A percentile compares a stretch with the other conserved stretches of the same genome.
These are phyloP conservation scores for Sinodicranocentrus sp. DNA, from an alignment of 2,888 invertebrate genomes.

Conservation along the genomic window DNA sequence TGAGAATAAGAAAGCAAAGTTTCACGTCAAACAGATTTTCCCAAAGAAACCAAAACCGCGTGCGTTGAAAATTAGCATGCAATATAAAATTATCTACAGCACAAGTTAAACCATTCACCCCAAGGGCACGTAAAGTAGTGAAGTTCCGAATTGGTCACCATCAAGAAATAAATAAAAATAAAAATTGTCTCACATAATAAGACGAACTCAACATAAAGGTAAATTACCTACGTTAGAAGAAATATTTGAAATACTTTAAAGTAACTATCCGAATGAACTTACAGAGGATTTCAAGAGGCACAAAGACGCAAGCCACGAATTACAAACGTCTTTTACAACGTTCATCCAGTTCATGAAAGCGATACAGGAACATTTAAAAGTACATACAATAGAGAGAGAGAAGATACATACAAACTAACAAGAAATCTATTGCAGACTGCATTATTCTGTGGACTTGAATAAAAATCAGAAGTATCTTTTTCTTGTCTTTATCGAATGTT, in stretches of 20 bases:
- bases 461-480: background rate
- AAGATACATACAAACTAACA: background rate
- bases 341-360: slow-evolving; percentile 65
- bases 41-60: background rate
- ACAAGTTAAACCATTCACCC: too few species aligned
- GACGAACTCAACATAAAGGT: too few species aligned
- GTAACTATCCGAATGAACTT: too few species aligned
- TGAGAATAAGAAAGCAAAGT: too few species aligned
- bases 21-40: too few species aligned
- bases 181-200: too few species aligned
- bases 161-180: too few species aligned
- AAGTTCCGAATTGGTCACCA: too few species aligned
- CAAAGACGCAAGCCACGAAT: slow-evolving; percentile 70
- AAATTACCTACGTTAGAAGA: too few species aligned
- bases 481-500: background rate
- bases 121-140: too few species aligned
- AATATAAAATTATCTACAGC: background rate
- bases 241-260: too few species aligned
- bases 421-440: background rate
- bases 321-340: slow-evolving; percentile 58
- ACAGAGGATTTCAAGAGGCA: slow-evolving; percentile 70
- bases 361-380: slow-evolving; percentile 31
- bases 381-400: slow-evolving; percentile 17
- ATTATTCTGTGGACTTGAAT: too few species aligned
- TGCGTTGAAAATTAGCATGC: background rate